phyloP scores from a whole-genome alignment of 2,797 vertebrate species.

The Poeciliopsis turneri region DNA sequence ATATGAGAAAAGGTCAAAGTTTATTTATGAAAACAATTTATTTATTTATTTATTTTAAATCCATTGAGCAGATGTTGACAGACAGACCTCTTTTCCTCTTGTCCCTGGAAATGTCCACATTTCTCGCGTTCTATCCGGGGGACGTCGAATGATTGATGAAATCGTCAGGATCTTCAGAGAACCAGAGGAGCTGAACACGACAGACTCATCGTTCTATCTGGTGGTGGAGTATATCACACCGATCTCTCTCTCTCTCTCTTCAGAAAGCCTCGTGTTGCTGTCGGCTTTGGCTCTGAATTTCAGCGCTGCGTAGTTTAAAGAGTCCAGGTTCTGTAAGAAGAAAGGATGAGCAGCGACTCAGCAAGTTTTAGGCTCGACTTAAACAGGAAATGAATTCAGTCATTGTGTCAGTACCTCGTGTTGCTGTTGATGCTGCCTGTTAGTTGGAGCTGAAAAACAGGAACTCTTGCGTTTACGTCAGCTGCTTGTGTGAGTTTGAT shows the following conservation, averaged over 20 bases:
- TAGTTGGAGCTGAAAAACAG: constrained; percentile 16
- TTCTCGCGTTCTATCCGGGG: too few species aligned
- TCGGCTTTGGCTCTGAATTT: constrained; percentile 7
- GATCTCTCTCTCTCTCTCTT: not conserved
- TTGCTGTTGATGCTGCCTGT: not conserved
- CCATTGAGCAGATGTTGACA: too few species aligned
- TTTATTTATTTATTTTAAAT: too few species aligned
- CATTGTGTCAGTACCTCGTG: not conserved
- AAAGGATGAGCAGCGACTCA: not conserved
- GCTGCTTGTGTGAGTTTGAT: not conserved
- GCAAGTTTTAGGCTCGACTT: not conserved
- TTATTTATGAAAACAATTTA: not conserved
- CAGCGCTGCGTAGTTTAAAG: constrained; percentile 21
- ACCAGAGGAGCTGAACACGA: too few species aligned
- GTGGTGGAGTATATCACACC: constrained; percentile 39
- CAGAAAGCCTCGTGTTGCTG: not conserved
- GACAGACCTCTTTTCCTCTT: too few species aligned
- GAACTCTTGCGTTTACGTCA: not conserved
- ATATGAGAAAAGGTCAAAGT: not conserved
- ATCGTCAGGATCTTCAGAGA: too few species aligned
- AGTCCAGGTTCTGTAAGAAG: not conserved
- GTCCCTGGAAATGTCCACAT: too few species aligned
- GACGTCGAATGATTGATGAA: too few species aligned
- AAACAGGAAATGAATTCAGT: not conserved
- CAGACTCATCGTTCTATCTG: not conserved